Evolutionary conservation across 1,140 invertebrate species (phyloP), one percentile per base, ranked within the genome.

Genomic region (Drosophila seguyi): DNA sequence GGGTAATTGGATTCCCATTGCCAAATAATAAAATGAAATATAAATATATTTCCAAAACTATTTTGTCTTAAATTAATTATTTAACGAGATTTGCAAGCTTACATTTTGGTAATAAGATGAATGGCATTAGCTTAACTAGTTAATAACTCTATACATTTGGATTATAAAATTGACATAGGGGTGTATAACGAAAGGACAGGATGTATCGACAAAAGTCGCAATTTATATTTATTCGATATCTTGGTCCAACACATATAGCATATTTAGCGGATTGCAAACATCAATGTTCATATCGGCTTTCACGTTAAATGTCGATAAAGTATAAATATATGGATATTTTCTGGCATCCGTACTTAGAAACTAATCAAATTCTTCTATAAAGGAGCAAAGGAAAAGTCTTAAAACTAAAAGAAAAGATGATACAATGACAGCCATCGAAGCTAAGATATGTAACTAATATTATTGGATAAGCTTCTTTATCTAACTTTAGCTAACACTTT

Each of bases 381-480:
- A 6, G 18, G 18, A 10, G 13, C 13, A 20, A 52, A 52, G 29
- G 7, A 16, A 34, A 16, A 8, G 18, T 16, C 18, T 36, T 53
- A 36, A 10, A 16, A 22, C 50, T 53, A 53, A 36, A 53, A 4
- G 18, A 13, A 53, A 36, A 34, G 0, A 16, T 53, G 14, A 7
- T 36, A 36, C 22, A 10, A 20, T 29, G 34, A 62, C 52, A 63
- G 53, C 25, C 34, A 36, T 39, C 3, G 14, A 22, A 27, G 10
- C 13, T 13, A 41, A 7, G 29, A 41, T 25, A 29, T 27, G 50
- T 14, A 36, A 67, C 65, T 67, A 56, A 62, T n/a, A 56, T 39
- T 39, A 68, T 68, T 25, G 4, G n/a, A 44, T 52, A 44, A 42
- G 10, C 34, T 66, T 41, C 61, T 34, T 61, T 66, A 69, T 16